A percentile compares a stretch with the other conserved stretches of the same genome.
These are phyloP conservation scores for Cryptops parisi DNA, from an alignment of 2,888 invertebrate genomes.

Conservation along the genomic window DNA sequence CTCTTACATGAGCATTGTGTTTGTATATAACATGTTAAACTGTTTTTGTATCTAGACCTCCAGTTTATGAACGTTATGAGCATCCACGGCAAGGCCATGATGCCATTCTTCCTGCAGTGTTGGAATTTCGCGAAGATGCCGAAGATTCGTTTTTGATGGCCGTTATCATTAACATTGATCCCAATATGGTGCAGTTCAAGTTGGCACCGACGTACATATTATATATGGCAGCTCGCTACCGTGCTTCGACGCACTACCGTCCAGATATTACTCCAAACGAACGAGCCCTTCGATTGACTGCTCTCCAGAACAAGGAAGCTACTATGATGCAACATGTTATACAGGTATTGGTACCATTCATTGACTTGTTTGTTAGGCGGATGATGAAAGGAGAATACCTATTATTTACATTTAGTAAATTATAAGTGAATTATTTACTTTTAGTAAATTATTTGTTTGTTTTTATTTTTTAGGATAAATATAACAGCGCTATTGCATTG, in stretches of 20 bases:
- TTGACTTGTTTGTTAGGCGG: too few relatives aligned
- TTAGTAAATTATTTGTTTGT: too few relatives aligned
- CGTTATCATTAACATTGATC: slow-evolving; percentile 75
- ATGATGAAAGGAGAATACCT: too few relatives aligned
- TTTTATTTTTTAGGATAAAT: slow-evolving; percentile 48
- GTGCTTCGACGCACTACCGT: slow-evolving; percentile 85
- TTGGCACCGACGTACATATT: slow-evolving; percentile 93
- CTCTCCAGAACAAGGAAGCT: slow-evolving; percentile 79
- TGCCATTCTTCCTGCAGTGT: slow-evolving; percentile 80
- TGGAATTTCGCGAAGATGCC: slow-evolving; percentile 88
- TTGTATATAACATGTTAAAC: not conserved
- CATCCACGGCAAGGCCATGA: slow-evolving; percentile 46
- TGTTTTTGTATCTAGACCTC: slow-evolving; percentile 23
- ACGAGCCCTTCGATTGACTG: slow-evolving; percentile 76
- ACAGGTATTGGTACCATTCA: too few relatives aligned
- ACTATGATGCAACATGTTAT: slow-evolving; percentile 70
- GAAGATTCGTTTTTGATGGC: slow-evolving; percentile 83
- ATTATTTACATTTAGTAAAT: too few relatives aligned
- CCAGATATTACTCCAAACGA: slow-evolving; percentile 85
- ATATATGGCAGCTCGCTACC: slow-evolving; percentile 83
- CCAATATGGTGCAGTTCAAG: slow-evolving; percentile 61
- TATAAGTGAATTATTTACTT: too few relatives aligned
- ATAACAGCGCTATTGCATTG: slow-evolving; percentile 63
- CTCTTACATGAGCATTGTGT: not conserved
- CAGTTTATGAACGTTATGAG: slow-evolving; percentile 40